These are phyloP conservation scores for Cassiopea xamachana DNA, from an alignment of 30 jellyfish, hydroid and myxozoan genomes.

Conservation along the genomic window DNA sequence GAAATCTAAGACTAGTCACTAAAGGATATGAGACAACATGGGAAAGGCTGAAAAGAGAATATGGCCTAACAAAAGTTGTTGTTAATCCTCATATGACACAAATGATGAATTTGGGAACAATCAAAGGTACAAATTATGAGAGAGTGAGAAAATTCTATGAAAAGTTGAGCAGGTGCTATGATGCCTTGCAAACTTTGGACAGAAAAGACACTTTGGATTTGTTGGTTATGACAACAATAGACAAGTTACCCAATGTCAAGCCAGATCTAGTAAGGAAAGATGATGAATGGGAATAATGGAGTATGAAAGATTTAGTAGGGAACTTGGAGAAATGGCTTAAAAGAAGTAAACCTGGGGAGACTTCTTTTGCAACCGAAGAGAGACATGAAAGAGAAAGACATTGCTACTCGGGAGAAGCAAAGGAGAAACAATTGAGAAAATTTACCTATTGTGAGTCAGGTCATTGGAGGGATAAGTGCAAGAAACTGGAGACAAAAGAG, in stretches of 20 bases:
- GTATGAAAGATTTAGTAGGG: neutral
- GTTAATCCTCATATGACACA: neutral
- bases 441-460: too few relatives aligned
- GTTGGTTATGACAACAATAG: neutral
- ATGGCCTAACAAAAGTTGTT: neutral
- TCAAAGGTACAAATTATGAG: neutral
- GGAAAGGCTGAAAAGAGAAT: neutral
- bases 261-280: neutral
- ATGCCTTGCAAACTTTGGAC: neutral
- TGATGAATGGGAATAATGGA: neutral
- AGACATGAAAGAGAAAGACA: neutral
- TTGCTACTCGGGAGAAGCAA: too few relatives aligned
- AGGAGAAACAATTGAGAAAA: too few relatives aligned
- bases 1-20: neutral
- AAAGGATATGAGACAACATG: neutral
- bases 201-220: neutral
- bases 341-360: neutral
- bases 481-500: too few relatives aligned
- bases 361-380: neutral
- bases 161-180: neutral
- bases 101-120: neutral
- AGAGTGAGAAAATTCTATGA: neutral
- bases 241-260: neutral
- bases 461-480: too few relatives aligned
- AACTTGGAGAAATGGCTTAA: neutral